phyloP scores from a whole-genome alignment of 1,140 invertebrate species.

The Agrypnia vestita region DNA sequence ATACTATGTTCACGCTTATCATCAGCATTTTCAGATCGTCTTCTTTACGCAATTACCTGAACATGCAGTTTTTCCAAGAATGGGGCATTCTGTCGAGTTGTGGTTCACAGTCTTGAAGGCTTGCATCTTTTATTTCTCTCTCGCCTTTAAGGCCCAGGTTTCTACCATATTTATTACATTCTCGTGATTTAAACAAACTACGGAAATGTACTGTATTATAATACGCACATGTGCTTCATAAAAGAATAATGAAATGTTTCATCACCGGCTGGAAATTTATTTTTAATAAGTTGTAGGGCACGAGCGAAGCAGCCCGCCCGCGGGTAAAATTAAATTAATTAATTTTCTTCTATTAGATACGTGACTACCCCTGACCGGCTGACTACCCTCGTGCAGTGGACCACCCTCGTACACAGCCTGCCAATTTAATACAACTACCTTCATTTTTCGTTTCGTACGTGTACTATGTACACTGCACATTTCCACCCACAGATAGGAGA shows the following conservation, averaged over 20 bases:
- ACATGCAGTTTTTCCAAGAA: too few relatives aligned
- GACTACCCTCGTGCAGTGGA: too few relatives aligned
- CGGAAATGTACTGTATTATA: too few relatives aligned
- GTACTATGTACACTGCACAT: not conserved
- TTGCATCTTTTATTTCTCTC: not conserved
- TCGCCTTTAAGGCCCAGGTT: not conserved
- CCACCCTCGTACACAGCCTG: not conserved
- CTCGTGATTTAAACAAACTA: not conserved
- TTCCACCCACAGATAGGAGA: not conserved
- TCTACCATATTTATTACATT: not conserved
- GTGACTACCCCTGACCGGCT: not conserved
- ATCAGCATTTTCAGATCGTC: too few relatives aligned
- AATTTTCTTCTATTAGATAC: conserved; percentile 12
- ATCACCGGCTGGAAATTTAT: not conserved
- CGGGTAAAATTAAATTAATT: conserved; percentile 22
- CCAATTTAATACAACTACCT: not conserved
- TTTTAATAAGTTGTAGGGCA: not conserved
- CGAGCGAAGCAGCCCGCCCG: not conserved
- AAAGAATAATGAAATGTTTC: not conserved
- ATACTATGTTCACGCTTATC: too few relatives aligned
- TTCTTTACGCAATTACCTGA: too few relatives aligned
- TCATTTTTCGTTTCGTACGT: not conserved
- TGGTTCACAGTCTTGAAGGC: too few relatives aligned
- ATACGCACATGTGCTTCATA: not conserved
- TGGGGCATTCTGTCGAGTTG: too few relatives aligned